These are phyloP conservation scores for Heliconius nattereri DNA, from an alignment of 1,140 invertebrate species.

Conservation along the genomic window DNA sequence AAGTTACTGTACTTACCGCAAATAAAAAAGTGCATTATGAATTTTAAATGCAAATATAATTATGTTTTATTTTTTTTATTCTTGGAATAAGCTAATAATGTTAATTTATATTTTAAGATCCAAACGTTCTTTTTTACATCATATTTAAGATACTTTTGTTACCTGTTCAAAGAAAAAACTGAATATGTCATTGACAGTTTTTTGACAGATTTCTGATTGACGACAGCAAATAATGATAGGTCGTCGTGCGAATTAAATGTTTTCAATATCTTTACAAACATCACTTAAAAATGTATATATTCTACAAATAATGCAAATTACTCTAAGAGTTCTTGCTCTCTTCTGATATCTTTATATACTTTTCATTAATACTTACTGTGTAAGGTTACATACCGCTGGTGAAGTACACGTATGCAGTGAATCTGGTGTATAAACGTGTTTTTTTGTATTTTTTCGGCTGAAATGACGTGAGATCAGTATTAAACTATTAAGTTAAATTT, in stretches of 20 bases:
- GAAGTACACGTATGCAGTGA: constrained; percentile 78
- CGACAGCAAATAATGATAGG: constrained; percentile 35
- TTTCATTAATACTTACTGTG: constrained; percentile 26
- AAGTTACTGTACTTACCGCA: no score
- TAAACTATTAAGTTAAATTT: constrained; percentile 32
- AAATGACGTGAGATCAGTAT: constrained; percentile 67
- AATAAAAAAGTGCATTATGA: no score
- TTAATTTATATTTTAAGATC: no score
- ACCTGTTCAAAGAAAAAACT: not conserved
- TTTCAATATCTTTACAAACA: constrained; percentile 38
- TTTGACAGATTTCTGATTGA: constrained; percentile 26
- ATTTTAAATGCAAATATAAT: no score
- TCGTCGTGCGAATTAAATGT: constrained; percentile 43
- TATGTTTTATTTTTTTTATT: no score
- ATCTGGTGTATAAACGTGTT: constrained; percentile 53
- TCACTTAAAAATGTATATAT: constrained; percentile 47
- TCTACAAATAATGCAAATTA: constrained; percentile 44
- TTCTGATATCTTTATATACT: constrained; percentile 39
- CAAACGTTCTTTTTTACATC: no score
- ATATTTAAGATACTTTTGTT: not conserved
- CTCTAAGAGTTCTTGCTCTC: constrained; percentile 32
- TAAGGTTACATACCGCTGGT: constrained; percentile 67
- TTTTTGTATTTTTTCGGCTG: constrained; percentile 52
- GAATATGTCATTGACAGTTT: constrained; percentile 13
- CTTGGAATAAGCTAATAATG: no score